These are phyloP conservation scores for Zingel zingel DNA, from an alignment of 2,113 vertebrate genomes.

Conservation along the genomic window DNA sequence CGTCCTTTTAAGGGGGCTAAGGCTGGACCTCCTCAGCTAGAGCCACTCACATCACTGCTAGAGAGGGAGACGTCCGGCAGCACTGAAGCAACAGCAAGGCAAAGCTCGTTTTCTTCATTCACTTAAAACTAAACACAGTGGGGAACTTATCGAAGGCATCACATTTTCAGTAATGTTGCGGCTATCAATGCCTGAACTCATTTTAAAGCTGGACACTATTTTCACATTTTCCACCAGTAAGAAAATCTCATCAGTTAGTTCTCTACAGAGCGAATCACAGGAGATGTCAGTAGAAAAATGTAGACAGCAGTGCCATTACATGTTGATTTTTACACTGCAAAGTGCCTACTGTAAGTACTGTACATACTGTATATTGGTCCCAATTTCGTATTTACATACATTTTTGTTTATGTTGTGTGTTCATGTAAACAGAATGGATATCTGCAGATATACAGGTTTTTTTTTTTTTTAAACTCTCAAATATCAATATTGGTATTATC, in stretches of 20 bases:
- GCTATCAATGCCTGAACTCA: not conserved
- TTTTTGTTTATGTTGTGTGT: not conserved
- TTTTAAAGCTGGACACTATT: not conserved
- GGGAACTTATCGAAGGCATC: conserved; percentile 40
- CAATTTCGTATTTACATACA: not conserved
- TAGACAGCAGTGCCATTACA: too few relatives aligned
- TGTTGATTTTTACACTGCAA: too few relatives aligned
- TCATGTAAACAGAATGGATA: not conserved
- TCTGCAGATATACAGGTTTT: not conserved
- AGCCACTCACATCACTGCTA: conserved; percentile 35
- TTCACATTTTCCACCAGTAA: not conserved
- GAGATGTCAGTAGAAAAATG: too few relatives aligned
- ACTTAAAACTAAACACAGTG: conserved; percentile 1
- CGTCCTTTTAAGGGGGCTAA: conserved; percentile 68
- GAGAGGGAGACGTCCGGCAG: conserved; percentile 39
- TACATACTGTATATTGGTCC: too few relatives aligned
- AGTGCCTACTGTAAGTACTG: too few relatives aligned
- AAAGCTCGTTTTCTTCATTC: conserved; percentile 56
- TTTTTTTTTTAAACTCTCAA: too few relatives aligned
- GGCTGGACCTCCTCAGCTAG: conserved; percentile 71
- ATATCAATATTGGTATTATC: too few relatives aligned
- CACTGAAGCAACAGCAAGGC: conserved; percentile 66
- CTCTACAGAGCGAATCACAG: not conserved
- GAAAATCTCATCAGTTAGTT: conserved; percentile 16
- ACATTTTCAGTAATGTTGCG: conserved; percentile 6